phyloP scores from a whole-genome alignment of 2,888 invertebrate species.

The Arctia plantaginis region DNA sequence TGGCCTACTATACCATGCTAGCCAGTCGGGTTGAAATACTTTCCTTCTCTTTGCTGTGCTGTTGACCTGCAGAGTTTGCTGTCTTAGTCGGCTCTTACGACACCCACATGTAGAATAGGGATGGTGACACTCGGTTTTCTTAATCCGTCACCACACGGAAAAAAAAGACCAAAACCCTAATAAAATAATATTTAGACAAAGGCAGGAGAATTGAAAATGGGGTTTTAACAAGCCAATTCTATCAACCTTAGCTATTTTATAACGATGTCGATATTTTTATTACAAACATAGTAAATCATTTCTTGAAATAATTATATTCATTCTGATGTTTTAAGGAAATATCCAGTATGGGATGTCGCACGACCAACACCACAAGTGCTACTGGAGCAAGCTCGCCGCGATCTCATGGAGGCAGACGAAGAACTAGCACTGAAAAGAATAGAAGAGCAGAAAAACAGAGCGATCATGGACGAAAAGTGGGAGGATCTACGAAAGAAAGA shows the following conservation, averaged over 20 bases:
- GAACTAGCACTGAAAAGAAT: conserved; percentile 77
- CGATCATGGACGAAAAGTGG: conserved; percentile 85
- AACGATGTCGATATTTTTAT: not conserved
- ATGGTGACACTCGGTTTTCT: too few species aligned
- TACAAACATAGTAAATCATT: not conserved
- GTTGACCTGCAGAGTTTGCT: too few species aligned
- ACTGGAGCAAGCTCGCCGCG: conserved; percentile 84
- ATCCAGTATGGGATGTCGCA: conserved; percentile 88
- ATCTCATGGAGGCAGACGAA: conserved; percentile 82
- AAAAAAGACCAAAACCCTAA: too few species aligned
- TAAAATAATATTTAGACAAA: too few species aligned
- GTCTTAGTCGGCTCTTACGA: too few species aligned
- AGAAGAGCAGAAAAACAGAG: conserved; percentile 74
- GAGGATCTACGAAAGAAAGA: conserved; percentile 84
- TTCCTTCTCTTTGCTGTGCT: too few species aligned
- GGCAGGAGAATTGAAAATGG: too few species aligned
- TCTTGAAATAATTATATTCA: not conserved
- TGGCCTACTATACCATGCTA: too few species aligned
- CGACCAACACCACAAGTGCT: conserved; percentile 85
- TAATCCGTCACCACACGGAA: too few species aligned
- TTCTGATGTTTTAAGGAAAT: conserved; percentile 74
- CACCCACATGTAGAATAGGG: too few species aligned
- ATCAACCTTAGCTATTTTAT: not conserved
- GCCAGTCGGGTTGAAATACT: too few species aligned
- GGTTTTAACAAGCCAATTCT: too few species aligned